phyloP scores from a whole-genome alignment of 2,888 invertebrate species.

The Gastrophysa polygoni region DNA sequence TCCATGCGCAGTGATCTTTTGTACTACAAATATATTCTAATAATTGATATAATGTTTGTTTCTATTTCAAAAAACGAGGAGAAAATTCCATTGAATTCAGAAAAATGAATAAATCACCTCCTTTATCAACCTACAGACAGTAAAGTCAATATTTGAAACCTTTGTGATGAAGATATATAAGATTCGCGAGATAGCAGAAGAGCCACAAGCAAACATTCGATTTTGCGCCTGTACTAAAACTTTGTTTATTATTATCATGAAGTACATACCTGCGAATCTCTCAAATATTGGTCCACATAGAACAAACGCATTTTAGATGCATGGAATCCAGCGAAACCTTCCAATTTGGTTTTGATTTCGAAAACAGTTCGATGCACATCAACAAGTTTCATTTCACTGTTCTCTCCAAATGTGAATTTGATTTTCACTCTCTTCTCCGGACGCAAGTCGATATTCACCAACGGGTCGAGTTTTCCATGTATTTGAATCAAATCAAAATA shows the following conservation, averaged over 20 bases:
- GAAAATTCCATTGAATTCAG: too few species aligned
- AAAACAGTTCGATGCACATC: constrained; percentile 82
- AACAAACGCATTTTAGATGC: constrained; percentile 86
- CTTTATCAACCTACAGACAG: too few species aligned
- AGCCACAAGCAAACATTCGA: too few species aligned
- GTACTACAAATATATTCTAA: too few species aligned
- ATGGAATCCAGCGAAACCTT: constrained; percentile 80
- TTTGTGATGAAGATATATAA: too few species aligned
- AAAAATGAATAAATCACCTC: too few species aligned
- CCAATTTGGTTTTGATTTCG: constrained; percentile 81
- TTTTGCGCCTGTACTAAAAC: too few species aligned
- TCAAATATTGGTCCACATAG: constrained; percentile 83
- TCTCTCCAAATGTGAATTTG: constrained; percentile 78
- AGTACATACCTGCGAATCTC: constrained; percentile 59
- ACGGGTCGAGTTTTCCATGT: constrained; percentile 88
- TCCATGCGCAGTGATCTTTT: too few species aligned
- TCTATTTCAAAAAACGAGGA: too few species aligned
- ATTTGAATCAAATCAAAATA: constrained; percentile 81
- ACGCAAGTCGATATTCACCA: constrained; percentile 85
- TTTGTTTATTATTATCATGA: background rate
- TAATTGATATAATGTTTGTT: too few species aligned
- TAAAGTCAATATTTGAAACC: too few species aligned
- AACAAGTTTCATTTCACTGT: constrained; percentile 74
- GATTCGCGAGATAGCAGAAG: too few species aligned
- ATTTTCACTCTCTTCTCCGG: constrained; percentile 88